A percentile compares a stretch with the other conserved stretches of the same genome.
Conservation (phyloP, 2,113 vertebrate species). For the Passer montanus region DNA sequence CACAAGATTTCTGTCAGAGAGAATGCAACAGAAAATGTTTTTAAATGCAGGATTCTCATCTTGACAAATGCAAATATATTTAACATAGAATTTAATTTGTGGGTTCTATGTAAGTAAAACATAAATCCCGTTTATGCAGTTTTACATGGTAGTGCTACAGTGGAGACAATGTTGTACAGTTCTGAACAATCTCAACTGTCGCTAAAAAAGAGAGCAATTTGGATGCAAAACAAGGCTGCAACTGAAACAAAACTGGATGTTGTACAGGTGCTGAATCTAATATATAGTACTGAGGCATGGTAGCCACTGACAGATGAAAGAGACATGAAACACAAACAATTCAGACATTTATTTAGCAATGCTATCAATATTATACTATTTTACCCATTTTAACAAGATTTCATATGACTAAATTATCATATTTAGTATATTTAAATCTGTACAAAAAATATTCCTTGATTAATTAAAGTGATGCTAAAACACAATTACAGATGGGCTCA, state of each 20-base stretch:
- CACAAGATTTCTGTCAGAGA: conserved; percentile 40
- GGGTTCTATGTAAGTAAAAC: neutral
- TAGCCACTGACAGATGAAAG: neutral
- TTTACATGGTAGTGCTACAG: neutral
- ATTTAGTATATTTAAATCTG: neutral
- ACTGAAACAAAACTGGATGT: neutral
- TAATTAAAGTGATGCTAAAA: neutral
- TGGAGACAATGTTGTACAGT: neutral
- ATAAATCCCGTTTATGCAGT: neutral
- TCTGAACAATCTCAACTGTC: neutral
- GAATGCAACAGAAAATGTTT: neutral
- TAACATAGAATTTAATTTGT: neutral
- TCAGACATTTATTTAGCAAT: neutral
- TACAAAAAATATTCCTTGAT: neutral
- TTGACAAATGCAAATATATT: neutral
- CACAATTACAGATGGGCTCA: neutral
- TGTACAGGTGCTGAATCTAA: neutral
- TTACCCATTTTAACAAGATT: neutral
- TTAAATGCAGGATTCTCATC: conserved; percentile 9
- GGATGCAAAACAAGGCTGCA: conserved; percentile 6
- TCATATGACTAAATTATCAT: neutral
- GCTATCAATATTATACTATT: neutral
- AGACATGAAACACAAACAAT: neutral
- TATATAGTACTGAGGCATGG: neutral
- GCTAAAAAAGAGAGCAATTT: neutral